Base-by-base conservation (phyloP, 2,888 invertebrate species). In the Drosophila colorata region DNA sequence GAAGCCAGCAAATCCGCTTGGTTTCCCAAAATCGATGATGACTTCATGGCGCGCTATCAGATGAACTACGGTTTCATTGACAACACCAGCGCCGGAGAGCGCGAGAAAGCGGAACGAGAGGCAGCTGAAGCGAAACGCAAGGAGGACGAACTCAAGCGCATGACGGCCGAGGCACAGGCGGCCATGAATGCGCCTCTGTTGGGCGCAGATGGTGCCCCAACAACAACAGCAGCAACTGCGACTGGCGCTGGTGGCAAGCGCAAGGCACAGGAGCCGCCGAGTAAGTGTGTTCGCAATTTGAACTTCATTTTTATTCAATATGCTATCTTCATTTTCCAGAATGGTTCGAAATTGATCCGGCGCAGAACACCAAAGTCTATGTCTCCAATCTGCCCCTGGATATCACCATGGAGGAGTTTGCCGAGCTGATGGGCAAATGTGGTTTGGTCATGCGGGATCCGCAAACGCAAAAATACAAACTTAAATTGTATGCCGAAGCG, bases 11-110 rank as follows among this genome's bases (percentile, higher is more conserved):
- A 97, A 91, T 96, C 95, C 88, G 98, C 98, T 4, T 99, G 99
- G 98, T 96, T 99, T 93, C 99, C 99, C 0, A 98, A 97, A 94
- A 95, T 99, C 69, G 98, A 98, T 93, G 98, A 98, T 87, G 98
- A 99, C 85, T 99, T 99, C 90, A 94, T 99, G 93, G 99, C 99
- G 0, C 94, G 94, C 60, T 99, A 99, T 93, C 98, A 99, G 93
- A 96, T 99, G 95, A 97, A 94, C 88, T 99, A 99, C 93, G 97
- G 97, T 4, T 97, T 97, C 91, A 93, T 95, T 46, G 95, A 96
- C 84, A 95, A 95, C 78, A 93, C 90, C 1, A 63, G 86, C 43
- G 79, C 74, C 23, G 69, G 76, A 0, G 84, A 88, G 60, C 75
- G 69, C 13, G 86, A 90, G 56, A 80, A 86, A 56, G 77, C 72